These are phyloP conservation scores for Antrozous pallidus DNA, from an alignment of 2,797 vertebrate genomes.

Conservation along the genomic window DNA sequence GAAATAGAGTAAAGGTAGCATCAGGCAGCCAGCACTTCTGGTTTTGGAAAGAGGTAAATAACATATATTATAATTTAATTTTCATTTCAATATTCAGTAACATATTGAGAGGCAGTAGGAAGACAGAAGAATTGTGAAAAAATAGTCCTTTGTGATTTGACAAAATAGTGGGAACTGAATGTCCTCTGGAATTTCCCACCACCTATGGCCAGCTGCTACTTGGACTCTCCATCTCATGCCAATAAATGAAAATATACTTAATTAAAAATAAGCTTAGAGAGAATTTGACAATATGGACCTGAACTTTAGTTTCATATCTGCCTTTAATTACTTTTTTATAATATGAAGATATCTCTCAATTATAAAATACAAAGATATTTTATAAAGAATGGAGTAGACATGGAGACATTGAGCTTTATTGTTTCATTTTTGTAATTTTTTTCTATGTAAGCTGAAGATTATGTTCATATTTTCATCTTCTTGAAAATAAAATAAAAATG, in stretches of 20 bases:
- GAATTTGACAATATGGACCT: neutral
- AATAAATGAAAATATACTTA: neutral
- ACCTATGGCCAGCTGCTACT: neutral
- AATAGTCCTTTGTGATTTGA: neutral
- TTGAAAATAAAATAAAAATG: neutral
- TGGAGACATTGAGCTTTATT: neutral
- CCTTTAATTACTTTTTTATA: neutral
- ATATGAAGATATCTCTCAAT: neutral
- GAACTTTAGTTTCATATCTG: neutral
- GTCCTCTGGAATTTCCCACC: neutral
- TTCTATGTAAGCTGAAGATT: neutral
- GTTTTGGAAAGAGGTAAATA: conserved; percentile 12
- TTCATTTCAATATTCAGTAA: neutral
- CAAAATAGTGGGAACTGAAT: neutral
- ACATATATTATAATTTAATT: neutral
- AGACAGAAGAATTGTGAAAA: neutral
- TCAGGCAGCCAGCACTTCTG: neutral
- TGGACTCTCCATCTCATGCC: neutral
- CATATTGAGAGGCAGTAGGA: neutral
- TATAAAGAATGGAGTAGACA: neutral
- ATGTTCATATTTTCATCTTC: neutral
- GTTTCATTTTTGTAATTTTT: neutral
- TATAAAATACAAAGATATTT: neutral
- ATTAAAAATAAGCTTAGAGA: neutral
- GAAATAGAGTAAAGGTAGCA: neutral